A percentile compares a stretch with the other conserved stretches of the same genome.
Conservation (phyloP, 1,140 invertebrate genomes). For the Pemphigus obesinymphae region DNA sequence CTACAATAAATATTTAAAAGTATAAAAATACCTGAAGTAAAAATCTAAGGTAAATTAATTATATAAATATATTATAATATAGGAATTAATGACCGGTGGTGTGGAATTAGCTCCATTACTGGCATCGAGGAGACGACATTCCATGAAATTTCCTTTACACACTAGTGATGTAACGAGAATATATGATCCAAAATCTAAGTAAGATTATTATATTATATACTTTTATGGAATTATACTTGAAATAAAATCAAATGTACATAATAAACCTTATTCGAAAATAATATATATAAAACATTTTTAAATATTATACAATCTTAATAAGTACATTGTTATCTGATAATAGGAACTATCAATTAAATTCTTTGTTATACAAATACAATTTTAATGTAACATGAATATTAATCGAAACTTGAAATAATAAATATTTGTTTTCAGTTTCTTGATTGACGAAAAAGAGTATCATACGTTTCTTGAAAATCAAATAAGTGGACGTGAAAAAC, state of each 20-base stretch:
- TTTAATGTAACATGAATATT: neutral
- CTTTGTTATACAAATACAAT: neutral
- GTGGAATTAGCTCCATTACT: constrained; percentile 65
- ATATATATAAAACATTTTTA: neutral
- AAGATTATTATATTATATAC: constrained; percentile 12
- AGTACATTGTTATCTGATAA: neutral
- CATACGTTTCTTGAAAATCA: constrained; percentile 50
- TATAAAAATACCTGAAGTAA: no score
- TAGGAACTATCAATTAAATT: neutral
- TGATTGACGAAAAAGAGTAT: constrained; percentile 44
- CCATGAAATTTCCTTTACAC: constrained; percentile 51
- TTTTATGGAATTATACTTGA: no score
- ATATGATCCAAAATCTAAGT: constrained; percentile 43
- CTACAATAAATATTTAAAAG: no score
- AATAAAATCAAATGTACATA: no score
- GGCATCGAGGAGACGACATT: constrained; percentile 54
- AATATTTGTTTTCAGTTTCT: constrained; percentile 18
- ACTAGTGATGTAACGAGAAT: constrained; percentile 58
- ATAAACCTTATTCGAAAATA: neutral
- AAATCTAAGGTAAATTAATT: no score
- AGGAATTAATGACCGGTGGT: constrained; percentile 55
- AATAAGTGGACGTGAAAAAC: constrained; percentile 50
- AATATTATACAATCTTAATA: no score
- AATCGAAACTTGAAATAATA: no score
- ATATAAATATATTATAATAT: no score